A percentile compares a stretch with the other conserved stretches of the same genome.
These are phyloP conservation scores for Tetranychus truncatus DNA, from an alignment of 2,888 invertebrate species.

Conservation along the genomic window DNA sequence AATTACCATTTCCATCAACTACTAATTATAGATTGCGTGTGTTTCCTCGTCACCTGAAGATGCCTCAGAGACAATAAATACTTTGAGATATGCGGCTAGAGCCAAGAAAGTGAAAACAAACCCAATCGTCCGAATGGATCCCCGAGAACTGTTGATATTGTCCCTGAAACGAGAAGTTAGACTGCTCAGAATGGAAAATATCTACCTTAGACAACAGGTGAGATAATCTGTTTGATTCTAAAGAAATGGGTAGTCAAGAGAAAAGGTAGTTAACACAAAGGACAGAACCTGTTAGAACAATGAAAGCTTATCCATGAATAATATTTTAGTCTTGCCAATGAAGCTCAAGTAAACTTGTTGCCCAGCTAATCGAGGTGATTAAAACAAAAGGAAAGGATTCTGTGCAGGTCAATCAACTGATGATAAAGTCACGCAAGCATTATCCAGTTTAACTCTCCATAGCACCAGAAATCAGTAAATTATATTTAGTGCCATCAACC, in stretches of 20 bases:
- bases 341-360: too few species aligned
- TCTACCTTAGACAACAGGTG: slow-evolving; percentile 50
- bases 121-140: slow-evolving; percentile 85
- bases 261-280: neutral
- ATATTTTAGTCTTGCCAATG: too few species aligned
- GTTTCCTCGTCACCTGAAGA: slow-evolving; percentile 74
- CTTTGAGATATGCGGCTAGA: slow-evolving; percentile 71
- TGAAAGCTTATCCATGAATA: too few species aligned
- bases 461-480: too few species aligned
- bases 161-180: slow-evolving; percentile 71
- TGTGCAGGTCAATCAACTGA: too few species aligned
- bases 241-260: neutral
- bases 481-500: too few species aligned
- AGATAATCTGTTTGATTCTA: slow-evolving; percentile 11
- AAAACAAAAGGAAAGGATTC: too few species aligned
- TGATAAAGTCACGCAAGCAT: too few species aligned
- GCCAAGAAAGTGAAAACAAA: slow-evolving; percentile 82
- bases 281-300: neutral
- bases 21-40: slow-evolving; percentile 46
- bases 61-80: slow-evolving; percentile 68
- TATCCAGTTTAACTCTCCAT: too few species aligned
- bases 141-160: slow-evolving; percentile 70
- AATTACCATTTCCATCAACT: neutral
- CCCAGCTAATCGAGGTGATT: too few species aligned
- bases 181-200: slow-evolving; percentile 66